Conservation (phyloP, 1,140 invertebrate genomes). For the Apis dorsata region DNA sequence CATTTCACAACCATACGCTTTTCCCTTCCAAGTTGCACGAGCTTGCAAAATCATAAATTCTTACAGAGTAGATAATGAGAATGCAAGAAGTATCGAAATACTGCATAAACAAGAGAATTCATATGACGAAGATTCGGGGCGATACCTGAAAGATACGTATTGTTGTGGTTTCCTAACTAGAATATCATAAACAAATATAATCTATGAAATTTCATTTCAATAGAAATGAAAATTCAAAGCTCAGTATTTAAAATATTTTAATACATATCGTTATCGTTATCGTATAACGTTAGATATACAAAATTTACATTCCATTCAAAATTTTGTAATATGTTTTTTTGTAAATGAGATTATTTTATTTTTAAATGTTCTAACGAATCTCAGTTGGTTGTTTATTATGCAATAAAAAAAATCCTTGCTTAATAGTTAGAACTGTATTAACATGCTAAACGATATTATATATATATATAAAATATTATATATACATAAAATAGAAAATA, state of each 20-base stretch:
- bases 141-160: neutral
- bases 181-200: neutral
- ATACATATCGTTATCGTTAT: neutral
- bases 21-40: neutral
- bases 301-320: conserved; percentile 3
- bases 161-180: neutral
- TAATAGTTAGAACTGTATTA: conserved; percentile 1
- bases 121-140: conserved; percentile 6
- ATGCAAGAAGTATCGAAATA: conserved; percentile 26
- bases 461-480: neutral
- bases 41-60: conserved; percentile 32
- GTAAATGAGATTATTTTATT: conserved; percentile 9
- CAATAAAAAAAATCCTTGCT: neutral
- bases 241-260: conserved; percentile 10
- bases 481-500: neutral
- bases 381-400: conserved; percentile 23
- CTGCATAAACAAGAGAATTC: conserved; percentile 10
- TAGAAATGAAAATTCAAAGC: conserved; percentile 9
- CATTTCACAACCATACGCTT: conserved; percentile 3
- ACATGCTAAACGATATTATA: neutral
- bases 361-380: conserved; percentile 19
- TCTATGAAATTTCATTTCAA: neutral
- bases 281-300: neutral
- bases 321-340: neutral
- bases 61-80: conserved; percentile 29